A percentile compares a stretch with the other conserved stretches of the same genome.
These are phyloP conservation scores for Sericinus montela DNA, from an alignment of 2,888 invertebrate species.

Conservation along the genomic window DNA sequence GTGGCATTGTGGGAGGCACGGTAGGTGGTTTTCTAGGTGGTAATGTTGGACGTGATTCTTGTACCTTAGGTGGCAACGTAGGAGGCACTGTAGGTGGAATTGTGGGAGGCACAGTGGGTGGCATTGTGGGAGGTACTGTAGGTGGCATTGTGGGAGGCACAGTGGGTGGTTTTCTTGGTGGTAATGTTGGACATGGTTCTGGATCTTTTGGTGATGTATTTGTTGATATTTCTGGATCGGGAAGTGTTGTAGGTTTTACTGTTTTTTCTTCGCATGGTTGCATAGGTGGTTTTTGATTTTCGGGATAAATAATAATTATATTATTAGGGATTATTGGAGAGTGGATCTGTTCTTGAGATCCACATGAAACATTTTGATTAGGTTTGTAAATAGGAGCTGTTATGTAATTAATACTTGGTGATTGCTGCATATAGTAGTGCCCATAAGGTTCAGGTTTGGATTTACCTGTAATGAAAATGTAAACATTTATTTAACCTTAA, in stretches of 20 bases:
- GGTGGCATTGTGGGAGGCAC: not conserved
- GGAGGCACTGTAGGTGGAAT: not conserved
- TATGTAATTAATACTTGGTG: not conserved
- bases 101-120: not conserved
- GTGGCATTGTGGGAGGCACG: not conserved
- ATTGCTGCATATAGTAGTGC: not conserved
- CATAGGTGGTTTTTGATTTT: not conserved
- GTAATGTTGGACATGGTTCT: not conserved
- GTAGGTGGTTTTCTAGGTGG: not conserved
- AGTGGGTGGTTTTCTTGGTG: too few species aligned
- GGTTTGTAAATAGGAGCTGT: not conserved
- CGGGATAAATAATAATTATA: slow-evolving; percentile 21
- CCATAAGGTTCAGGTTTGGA: slow-evolving; percentile 8
- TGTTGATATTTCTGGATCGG: too few species aligned
- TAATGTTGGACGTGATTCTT: too few species aligned
- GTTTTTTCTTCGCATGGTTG: not conserved
- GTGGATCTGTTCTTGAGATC: not conserved
- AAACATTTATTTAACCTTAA: too few species aligned
- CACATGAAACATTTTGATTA: not conserved
- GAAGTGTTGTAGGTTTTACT: not conserved
- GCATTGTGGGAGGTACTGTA: not conserved
- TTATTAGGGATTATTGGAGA: not conserved
- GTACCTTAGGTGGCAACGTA: not conserved
- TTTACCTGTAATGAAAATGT: slow-evolving; percentile 19
- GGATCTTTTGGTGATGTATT: not conserved